These are phyloP conservation scores for Eclectus roratus DNA, from an alignment of 2,113 vertebrate species.

Conservation along the genomic window DNA sequence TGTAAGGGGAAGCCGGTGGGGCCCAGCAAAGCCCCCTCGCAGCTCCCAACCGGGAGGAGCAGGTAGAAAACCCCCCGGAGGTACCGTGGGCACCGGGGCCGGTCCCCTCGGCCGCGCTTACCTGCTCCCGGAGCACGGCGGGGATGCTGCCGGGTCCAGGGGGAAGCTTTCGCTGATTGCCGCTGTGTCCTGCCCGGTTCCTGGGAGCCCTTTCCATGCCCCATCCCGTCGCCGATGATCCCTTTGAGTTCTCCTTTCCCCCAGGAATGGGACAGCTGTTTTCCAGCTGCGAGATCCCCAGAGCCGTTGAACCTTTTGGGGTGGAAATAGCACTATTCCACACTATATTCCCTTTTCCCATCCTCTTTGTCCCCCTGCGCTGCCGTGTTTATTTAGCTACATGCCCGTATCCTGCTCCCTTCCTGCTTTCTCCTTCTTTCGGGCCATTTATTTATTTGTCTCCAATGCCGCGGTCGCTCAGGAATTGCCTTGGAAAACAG, in stretches of 20 bases:
- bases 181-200: not conserved
- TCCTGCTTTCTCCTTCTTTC: not conserved
- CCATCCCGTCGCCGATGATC: not conserved
- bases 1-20: not conserved
- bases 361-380: not conserved
- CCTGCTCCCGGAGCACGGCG: not conserved
- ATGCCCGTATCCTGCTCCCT: not conserved
- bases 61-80: not conserved
- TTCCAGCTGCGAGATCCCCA: slow-evolving; percentile 30
- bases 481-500: not conserved
- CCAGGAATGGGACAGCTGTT: slow-evolving; percentile 37
- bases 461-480: rapidly evolving
- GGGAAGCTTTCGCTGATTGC: rapidly evolving
- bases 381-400: not conserved
- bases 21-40: not conserved
- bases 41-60: not conserved
- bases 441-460: not conserved
- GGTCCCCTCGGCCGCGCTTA: not conserved
- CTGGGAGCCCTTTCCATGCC: not conserved
- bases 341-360: not conserved
- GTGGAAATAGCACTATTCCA: not conserved
- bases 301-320: not conserved
- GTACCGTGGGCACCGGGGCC: not conserved
- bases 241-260: not conserved
- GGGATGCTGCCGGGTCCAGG: not conserved